Conservation (phyloP, 2,888 invertebrate species). For the Sisyra nigra region DNA sequence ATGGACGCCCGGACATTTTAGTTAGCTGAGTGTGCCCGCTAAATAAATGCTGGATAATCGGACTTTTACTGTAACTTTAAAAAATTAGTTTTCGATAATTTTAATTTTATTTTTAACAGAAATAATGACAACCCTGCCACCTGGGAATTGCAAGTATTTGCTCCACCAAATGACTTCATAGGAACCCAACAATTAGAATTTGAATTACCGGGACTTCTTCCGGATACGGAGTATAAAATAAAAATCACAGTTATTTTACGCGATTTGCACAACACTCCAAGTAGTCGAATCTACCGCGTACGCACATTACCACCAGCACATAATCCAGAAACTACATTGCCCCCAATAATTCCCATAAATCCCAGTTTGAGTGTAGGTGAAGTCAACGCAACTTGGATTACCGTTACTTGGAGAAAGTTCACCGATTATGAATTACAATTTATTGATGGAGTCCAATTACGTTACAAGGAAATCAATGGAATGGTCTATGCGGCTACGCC, state of each 20-base stretch:
- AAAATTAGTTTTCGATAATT: neutral
- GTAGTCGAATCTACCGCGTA: slow-evolving; percentile 60
- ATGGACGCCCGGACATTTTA: too few relatives aligned
- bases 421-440: slow-evolving; percentile 63
- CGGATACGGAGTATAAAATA: slow-evolving; percentile 68
- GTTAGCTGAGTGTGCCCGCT: too few relatives aligned
- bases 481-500: slow-evolving; percentile 76
- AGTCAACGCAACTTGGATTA: slow-evolving; percentile 63
- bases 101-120: slow-evolving; percentile 12
- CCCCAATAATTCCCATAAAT: slow-evolving; percentile 48
- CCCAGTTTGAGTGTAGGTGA: slow-evolving; percentile 56
- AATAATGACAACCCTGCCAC: slow-evolving; percentile 47
- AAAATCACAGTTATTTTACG: slow-evolving; percentile 64
- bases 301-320: slow-evolving; percentile 41
- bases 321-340: slow-evolving; percentile 27
- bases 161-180: slow-evolving; percentile 71
- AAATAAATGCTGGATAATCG: too few relatives aligned
- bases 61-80: too few relatives aligned
- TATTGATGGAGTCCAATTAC: slow-evolving; percentile 76
- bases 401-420: slow-evolving; percentile 69
- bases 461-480: slow-evolving; percentile 67
- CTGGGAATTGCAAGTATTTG: slow-evolving; percentile 76
- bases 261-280: slow-evolving; percentile 60
- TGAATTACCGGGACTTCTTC: slow-evolving; percentile 56
- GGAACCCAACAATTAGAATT: slow-evolving; percentile 77